Evolutionary conservation across 1,140 invertebrate genomes (phyloP), one percentile per base, ranked within the genome.

Genomic region (Gerris buenoi): DNA sequence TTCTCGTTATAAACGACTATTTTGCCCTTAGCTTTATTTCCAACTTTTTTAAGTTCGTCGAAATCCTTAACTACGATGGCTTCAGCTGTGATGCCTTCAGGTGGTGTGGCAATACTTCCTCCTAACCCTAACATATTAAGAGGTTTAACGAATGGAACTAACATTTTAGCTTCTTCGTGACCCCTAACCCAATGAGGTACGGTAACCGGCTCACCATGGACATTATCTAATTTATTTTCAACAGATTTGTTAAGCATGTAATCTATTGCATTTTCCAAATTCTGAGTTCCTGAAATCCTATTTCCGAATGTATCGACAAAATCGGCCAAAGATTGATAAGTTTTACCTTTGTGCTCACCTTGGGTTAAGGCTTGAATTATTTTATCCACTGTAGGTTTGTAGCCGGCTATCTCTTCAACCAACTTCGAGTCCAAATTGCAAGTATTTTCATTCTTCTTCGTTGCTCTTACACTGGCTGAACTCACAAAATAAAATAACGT

Each of bases 231-330:
- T 33, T 60, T 58, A 18, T 65, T 63, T 29, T 23, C 25, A 2
- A 70, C 64, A 0, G 69, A 68, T 63, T 62, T 62, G 25, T 68
- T 60, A 25, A 72, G 15, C 70, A 72, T 70, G 33, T 68, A 74
- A 60, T 74, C 72, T 15, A 74, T 74, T 22, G 72, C 66, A 25
- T 70, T 65, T 67, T 74, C 73, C 15, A 74, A 67, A 66, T 73
- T 73, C 27, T 65, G 15, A 13, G 72, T 70, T 28, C 88, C 89
- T 1, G 84, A 77, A 33, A 86, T 77, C 66, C 89, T 78, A 2
- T 81, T 77, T 1, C 88, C 88, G 79, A 89, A 90, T 65, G 78
- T 84, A 72, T 91, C 88, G 0, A 87, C 84, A 74, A 91, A 89
- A 27, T 78, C 74, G 1, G 82, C 79, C 18, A 90, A 77, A 73